Evolutionary conservation across 2,888 invertebrate genomes (phyloP).

Genomic region (Brachyopa scutellaris): DNA sequence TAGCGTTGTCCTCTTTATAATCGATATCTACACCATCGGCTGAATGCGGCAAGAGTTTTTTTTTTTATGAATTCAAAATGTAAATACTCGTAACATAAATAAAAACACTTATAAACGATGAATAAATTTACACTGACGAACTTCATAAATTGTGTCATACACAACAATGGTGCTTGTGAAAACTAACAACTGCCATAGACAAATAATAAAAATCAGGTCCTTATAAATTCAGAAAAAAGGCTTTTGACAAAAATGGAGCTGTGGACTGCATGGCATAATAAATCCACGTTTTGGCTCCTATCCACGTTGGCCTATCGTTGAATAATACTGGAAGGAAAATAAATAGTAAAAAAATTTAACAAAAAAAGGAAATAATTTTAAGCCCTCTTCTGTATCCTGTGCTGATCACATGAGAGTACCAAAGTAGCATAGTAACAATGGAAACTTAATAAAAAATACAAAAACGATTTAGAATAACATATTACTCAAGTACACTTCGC

Average conservation of each 20-base stretch:
- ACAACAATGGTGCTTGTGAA: not conserved
- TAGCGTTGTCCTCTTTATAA: no score
- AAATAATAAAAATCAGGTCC: not conserved
- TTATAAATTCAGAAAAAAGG: not conserved
- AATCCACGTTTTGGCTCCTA: not conserved
- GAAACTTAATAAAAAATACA: no score
- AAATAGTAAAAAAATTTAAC: not conserved
- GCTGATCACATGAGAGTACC: no score
- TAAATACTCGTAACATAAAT: no score
- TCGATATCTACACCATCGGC: no score
- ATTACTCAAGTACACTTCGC: no score
- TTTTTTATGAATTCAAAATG: not conserved
- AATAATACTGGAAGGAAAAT: no score
- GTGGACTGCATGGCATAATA: not conserved
- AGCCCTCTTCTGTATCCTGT: no score
- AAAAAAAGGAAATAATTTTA: not conserved
- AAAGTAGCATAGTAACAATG: no score
- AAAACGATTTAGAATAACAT: no score
- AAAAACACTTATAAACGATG: not conserved
- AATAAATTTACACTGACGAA: not conserved
- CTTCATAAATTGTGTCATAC: not conserved
- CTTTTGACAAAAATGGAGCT: not conserved
- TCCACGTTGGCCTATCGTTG: not conserved
- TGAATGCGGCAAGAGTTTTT: no score
- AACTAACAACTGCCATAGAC: constrained; percentile 12